phyloP scores from a whole-genome alignment of 2,888 invertebrate species.

The Alsophila aescularia region DNA sequence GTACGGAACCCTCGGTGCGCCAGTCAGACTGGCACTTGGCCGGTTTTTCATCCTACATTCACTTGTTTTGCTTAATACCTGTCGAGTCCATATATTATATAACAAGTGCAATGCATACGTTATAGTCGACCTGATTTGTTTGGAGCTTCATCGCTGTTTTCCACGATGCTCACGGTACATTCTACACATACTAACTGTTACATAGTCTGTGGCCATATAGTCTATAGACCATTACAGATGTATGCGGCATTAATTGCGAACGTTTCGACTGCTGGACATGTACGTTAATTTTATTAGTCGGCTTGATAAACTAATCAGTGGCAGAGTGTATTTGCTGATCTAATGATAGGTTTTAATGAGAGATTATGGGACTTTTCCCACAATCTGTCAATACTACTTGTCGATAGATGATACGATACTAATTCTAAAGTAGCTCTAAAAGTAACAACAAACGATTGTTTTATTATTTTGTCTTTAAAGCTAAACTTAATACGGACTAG shows the following conservation, averaged over 20 bases:
- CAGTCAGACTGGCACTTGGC: no score
- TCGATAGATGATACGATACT: no score
- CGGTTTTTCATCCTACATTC: no score
- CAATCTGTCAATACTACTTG: no score
- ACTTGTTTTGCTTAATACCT: no score
- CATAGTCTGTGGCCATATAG: conserved; percentile 11
- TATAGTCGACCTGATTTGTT: background rate
- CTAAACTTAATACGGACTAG: no score
- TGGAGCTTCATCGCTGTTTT: conserved; percentile 12
- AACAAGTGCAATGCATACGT: background rate
- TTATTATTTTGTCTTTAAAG: no score
- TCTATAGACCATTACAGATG: conserved; percentile 35
- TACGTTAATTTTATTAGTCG: conserved; percentile 20
- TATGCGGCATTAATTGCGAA: conserved; percentile 45
- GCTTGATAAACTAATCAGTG: conserved; percentile 17
- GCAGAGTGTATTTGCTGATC: conserved; percentile 1
- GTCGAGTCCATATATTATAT: no score
- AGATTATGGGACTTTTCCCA: background rate
- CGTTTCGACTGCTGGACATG: conserved; percentile 39
- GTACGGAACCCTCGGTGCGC: no score
- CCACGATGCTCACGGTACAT: conserved; percentile 5
- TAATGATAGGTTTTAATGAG: conserved; percentile 1
- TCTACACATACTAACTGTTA: conserved; percentile 11
- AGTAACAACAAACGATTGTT: no score
- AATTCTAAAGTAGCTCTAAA: no score